Evolutionary conservation across 2,888 invertebrate genomes (phyloP), one percentile per base, ranked within the genome.

Genomic region (Andrena chrysosceles): DNA sequence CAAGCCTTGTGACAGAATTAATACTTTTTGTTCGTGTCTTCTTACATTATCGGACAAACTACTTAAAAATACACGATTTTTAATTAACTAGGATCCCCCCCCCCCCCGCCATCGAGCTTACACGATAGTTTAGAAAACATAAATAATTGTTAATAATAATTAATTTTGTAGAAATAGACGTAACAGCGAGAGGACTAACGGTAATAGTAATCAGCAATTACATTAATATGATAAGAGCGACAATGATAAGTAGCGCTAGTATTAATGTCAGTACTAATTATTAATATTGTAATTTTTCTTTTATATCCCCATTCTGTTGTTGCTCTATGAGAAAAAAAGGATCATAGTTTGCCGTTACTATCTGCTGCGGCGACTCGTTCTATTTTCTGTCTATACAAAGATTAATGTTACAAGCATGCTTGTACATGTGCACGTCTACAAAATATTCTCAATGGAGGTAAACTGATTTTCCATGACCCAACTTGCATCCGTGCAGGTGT

Each of bases 61-160:
- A 71, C 48, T 59, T 60, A 42, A 33, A 85, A 83, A 71, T 71
- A 79, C 31, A 73, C 7, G 42, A 35, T 72, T 31, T 16, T 16
- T 29, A 59, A 79, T 20, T 62, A 63, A 16, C 4, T 72, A 60
- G 8, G 10, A 60, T 31, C 54, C 16, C 13, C 42, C 54, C 16
- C n/a, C 42, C 59, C 10, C 52, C 6, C 52, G 4, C 42, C 42
- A n/a, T 31, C 23, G 29, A 64, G 70, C 60, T 66, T 52, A 62
- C 7, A 54, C 31, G 59, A 66, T 81, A 81, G 79, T 81, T 79
- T 78, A 82, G 66, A 68, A 56, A 83, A 77, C 48, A 77, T 77
- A 77, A 82, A 77, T 75, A 75, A 70, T 33, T 23, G 26, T 54
- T 78, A 59, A 26, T 29, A 20, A 52, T 56, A 54, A 63, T 20